Percentiles rank a stretch among this genome's conserved stretches.
phyloP scores from a whole-genome alignment of 2,113 vertebrate species.

The Prinia subflava region DNA sequence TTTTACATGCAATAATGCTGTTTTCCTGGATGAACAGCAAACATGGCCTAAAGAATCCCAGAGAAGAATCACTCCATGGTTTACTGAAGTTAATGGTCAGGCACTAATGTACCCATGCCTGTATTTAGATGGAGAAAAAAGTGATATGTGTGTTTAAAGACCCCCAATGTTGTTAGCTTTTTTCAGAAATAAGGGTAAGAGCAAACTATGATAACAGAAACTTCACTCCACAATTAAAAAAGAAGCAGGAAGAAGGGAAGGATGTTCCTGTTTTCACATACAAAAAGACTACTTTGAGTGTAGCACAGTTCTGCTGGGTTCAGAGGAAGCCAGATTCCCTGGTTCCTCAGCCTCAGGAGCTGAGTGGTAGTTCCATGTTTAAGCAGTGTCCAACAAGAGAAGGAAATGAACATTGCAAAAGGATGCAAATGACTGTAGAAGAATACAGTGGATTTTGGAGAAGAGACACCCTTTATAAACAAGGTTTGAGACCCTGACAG shows the following conservation, averaged over 20 bases:
- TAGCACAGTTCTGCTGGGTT: not conserved
- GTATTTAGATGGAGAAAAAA: not conserved
- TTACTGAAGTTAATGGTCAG: slow-evolving; percentile 25
- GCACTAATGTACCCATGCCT: not conserved
- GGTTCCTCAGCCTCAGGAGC: not conserved
- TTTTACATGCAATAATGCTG: not conserved
- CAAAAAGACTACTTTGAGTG: not conserved
- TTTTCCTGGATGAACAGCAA: slow-evolving; percentile 22
- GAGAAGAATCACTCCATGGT: not conserved
- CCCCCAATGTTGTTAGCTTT: not conserved
- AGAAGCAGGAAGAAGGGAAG: not conserved
- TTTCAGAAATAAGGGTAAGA: not conserved
- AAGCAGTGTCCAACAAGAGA: not conserved
- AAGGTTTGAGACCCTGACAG: not conserved
- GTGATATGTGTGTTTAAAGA: not conserved
- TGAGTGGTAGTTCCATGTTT: not conserved
- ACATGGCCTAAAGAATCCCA: not conserved
- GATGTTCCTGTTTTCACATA: not conserved
- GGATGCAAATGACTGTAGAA: not conserved
- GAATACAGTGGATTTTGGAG: not conserved
- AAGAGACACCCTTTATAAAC: not conserved
- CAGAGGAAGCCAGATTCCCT: not conserved
- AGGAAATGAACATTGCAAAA: not conserved
- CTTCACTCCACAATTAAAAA: not conserved
- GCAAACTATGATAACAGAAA: not conserved